Conservation (phyloP, 92 coral and sea anemone species). For the Pocillopora grandis region DNA sequence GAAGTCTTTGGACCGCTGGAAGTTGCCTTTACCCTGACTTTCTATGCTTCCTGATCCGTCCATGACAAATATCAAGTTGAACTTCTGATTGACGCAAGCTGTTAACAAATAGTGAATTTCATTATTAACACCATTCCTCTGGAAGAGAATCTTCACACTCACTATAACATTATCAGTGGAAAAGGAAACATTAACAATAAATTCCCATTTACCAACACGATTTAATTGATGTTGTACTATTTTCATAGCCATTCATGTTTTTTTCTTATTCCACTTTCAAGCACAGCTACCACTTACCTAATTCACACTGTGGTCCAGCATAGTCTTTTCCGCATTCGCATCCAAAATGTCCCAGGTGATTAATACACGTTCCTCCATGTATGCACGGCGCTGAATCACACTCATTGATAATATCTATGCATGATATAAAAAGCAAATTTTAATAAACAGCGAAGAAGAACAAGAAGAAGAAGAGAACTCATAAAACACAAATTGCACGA, state of each 20-base stretch:
- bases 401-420: slow-evolving; percentile 14
- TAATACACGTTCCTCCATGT: slow-evolving; percentile 21
- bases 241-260: no score
- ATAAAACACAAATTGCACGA: no score
- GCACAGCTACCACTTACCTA: not conserved
- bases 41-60: slow-evolving; percentile 77
- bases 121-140: not conserved
- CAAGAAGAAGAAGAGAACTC: no score
- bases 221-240: no score
- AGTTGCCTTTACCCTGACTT: slow-evolving; percentile 56
- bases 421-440: not conserved
- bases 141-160: not conserved
- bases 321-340: slow-evolving; percentile 25
- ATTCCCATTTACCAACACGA: not conserved
- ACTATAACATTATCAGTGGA: not conserved
- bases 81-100: slow-evolving; percentile 22
- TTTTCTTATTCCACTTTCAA: not conserved
- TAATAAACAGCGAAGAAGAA: not conserved
- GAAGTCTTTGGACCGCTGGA: slow-evolving; percentile 54
- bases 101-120: not conserved
- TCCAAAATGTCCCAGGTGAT: slow-evolving; percentile 16
- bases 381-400: slow-evolving; percentile 31
- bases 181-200: not conserved
- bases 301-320: slow-evolving; percentile 24
- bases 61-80: slow-evolving; percentile 30